Base-by-base conservation (phyloP, 2,797 vertebrate species). In the Tympanoctomys barrerae region DNA sequence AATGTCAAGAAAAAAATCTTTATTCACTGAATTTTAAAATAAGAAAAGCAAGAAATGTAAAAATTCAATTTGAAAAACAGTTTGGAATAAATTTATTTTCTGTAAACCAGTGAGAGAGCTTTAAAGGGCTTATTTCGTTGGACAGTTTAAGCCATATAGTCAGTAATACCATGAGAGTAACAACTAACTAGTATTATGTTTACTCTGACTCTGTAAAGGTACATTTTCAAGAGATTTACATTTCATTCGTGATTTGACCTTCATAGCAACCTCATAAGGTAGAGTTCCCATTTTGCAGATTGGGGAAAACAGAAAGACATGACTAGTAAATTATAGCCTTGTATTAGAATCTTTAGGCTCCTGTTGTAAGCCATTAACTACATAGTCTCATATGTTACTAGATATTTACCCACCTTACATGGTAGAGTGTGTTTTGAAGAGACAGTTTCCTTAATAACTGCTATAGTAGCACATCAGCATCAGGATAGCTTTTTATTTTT, bases 1-100 rank as follows among this genome's bases (percentile, higher is more conserved):
- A 96, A 97, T 95, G 94, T 90, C 94, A 97, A 52, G 28, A 95
- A 96, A 81, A 96, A 89, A 57, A 54, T 54, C 52, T 94, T 95
- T 75, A 90, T 94, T 49, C n/a, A 62, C 24, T 85, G 84, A 81
- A 94, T 90, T 94, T 79, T 36, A 64, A 87, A 88, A 90, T 96
- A 89, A 73, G 85, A 91, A 77, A 78, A n/a, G 81, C 61, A 33
- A 73, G 81, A 94, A 80, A 90, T 96, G 59, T 77, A 78, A 91
- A 90, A 96, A 96, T 95, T 91, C 70, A 91, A 22, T 85, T 88
- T 92, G 68, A 87, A 89, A 95, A 96, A 64, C 36, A 77, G 26
- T 75, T 87, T 86, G 57, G 83, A 59, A 64, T 62, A 89, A 78
- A 89, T 90, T 94, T 39, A 90, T 7, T 94, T 68, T 89, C 28